A percentile compares a stretch with the other conserved stretches of the same genome.
Conservation (phyloP, 2,113 vertebrate genomes). For the rat (Rattus norvegicus) region GRCr8 NC_086022.1:120678501-120679000, state of each 20-base stretch:
- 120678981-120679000: not conserved
- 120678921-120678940: no score
- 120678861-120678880: no score
- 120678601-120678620: not conserved
- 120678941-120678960: no score
- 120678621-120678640: not conserved
- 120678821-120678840: not conserved
- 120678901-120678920: no score
- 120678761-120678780: not conserved
- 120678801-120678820: not conserved
- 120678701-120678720: not conserved
- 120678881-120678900: no score
- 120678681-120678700: not conserved
- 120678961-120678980: not conserved
- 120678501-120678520: not conserved
- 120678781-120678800: not conserved
- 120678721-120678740: not conserved
- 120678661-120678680: not conserved
- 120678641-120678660: not conserved
- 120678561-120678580: not conserved
- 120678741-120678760: not conserved
- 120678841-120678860: not conserved
- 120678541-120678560: not conserved
- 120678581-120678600: not conserved
- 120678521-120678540: not conserved